Evolutionary conservation across 2,888 invertebrate genomes (phyloP).

Genomic region (Papilio demoleus): DNA sequence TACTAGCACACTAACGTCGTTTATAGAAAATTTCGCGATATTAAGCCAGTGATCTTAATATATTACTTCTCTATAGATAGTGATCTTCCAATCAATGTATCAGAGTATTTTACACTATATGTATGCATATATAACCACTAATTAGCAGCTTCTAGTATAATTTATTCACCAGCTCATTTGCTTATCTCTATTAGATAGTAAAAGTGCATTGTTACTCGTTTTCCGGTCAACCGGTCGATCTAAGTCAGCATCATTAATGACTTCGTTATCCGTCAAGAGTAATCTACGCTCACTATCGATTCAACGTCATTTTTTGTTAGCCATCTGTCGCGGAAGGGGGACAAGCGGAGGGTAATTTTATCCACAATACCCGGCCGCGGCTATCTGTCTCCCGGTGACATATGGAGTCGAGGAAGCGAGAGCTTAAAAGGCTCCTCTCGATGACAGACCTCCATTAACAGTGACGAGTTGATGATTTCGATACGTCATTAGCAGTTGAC

Average conservation of each 20-base stretch:
- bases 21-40: no score
- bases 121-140: no score
- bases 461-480: constrained; percentile 75
- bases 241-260: constrained; percentile 26
- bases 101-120: no score
- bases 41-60: no score
- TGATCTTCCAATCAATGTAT: no score
- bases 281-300: constrained; percentile 29
- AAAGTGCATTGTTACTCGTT: constrained; percentile 29
- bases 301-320: constrained; percentile 25
- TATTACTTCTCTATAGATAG: no score
- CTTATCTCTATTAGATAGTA: constrained; percentile 6
- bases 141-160: no score
- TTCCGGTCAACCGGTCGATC: background rate
- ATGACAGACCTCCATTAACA: constrained; percentile 77
- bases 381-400: constrained; percentile 53
- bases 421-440: constrained; percentile 73
- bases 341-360: constrained; percentile 42
- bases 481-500: constrained; percentile 62
- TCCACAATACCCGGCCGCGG: constrained; percentile 45
- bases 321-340: constrained; percentile 42
- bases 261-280: constrained; percentile 22
- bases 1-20: no score
- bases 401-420: constrained; percentile 71
- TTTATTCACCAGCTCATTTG: no score